Base-by-base conservation (phyloP, 2,888 invertebrate genomes). In the Caenorhabditis becei region DNA sequence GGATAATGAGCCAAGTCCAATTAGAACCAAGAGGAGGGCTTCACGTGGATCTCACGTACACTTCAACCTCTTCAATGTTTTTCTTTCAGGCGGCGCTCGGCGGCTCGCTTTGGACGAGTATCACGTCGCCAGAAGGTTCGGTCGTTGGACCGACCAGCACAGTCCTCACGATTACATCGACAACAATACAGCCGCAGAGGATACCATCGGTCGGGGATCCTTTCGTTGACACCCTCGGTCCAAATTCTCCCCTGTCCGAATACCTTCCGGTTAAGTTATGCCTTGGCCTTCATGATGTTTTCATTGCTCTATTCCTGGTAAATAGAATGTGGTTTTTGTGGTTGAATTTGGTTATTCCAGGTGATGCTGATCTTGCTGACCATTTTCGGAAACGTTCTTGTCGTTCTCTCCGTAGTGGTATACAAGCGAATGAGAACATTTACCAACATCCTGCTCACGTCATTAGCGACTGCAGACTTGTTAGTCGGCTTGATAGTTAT, bases 341-440 rank as follows among this genome's bases (percentile, higher is more conserved):
- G 16, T 18, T 11, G 20, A 49, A 20, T 8, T 26, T 20, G 26
- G 1, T 8, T 75, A 10, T 80, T 88, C 59, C 83, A 91, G 89
- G 88, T 90, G 14, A 72, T 90, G 63, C 72, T 91, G 37, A 91
- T 91, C 53, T 72, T 91, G 26, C 74, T 87, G 26, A 91, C 89
- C 10, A 87, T 91, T 28, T 85, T 92, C 41, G 92, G 92, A 51
- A 92, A 92, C 70, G 85, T 90, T 32, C 88, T 92, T 58, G 92
- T 92, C 20, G 90, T 92, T 7, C 88, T 91, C 44, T 91, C 91
- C 4, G 91, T 92, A 26, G 83, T 88, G 61, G 86, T 92, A 49
- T 92, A 91, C 87, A 89, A 91, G 69, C 87, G 92, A 62, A 92
- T 92, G 92, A 83, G 91, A 51, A 92, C 92, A 0, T 91, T 92